These are phyloP conservation scores for Pygoscelis antarcticus DNA, from an alignment of 2,113 vertebrate species.

Conservation along the genomic window DNA sequence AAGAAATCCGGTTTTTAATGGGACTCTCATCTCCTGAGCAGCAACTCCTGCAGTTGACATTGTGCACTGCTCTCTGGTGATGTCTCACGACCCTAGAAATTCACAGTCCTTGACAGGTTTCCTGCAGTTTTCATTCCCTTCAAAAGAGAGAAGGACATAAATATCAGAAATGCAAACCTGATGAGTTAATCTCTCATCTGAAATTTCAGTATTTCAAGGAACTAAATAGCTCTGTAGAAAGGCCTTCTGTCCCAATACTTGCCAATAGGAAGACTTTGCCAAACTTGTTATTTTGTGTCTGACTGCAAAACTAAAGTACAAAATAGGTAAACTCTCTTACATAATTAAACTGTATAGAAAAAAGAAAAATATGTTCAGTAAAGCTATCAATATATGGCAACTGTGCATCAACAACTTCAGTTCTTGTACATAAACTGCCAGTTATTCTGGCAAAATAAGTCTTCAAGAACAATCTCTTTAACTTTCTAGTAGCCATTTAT, in stretches of 20 bases:
- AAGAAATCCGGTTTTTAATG: slow-evolving; percentile 85
- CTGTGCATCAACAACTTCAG: background rate
- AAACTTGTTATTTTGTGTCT: background rate
- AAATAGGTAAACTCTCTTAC: background rate
- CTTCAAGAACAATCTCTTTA: background rate
- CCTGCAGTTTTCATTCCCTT: slow-evolving; percentile 70
- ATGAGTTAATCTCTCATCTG: background rate
- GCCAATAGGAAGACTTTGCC: background rate
- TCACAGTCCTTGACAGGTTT: background rate
- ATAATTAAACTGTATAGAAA: background rate
- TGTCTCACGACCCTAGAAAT: slow-evolving; percentile 1
- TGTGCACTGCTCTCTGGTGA: slow-evolving; percentile 38
- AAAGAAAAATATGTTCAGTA: background rate
- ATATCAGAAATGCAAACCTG: background rate
- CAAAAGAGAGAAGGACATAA: background rate
- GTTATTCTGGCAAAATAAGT: background rate
- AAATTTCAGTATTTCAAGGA: background rate
- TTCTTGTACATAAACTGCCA: background rate
- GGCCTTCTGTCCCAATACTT: background rate
- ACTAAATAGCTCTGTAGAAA: background rate
- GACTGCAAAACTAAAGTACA: background rate
- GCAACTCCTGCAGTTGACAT: slow-evolving; percentile 94
- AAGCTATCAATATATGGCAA: background rate
- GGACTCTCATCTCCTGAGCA: slow-evolving; percentile 88
- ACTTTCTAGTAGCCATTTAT: background rate